Evolutionary conservation across 1,140 invertebrate genomes (phyloP), one percentile per base, ranked within the genome.

Genomic region (Pseudobourletiella spinata): DNA sequence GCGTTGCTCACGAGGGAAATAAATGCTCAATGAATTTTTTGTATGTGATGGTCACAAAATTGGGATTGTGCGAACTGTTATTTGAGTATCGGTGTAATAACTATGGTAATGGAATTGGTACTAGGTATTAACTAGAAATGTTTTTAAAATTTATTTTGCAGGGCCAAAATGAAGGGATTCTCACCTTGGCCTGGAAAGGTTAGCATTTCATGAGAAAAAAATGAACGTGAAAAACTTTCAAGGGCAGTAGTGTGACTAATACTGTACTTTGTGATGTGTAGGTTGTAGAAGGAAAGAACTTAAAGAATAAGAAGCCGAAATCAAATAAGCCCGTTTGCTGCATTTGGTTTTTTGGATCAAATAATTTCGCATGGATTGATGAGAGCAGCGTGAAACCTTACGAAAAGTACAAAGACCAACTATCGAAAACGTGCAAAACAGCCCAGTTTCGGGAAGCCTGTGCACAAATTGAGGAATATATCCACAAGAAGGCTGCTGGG

Each of bases 101-200:
- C n/a, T n/a, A n/a, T n/a, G n/a, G n/a, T n/a, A n/a, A n/a, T n/a
- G n/a, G n/a, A n/a, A n/a, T n/a, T n/a, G n/a, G n/a, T n/a, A n/a
- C n/a, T n/a, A n/a, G n/a, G n/a, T n/a, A n/a, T n/a, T n/a, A n/a
- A n/a, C n/a, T n/a, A n/a, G n/a, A n/a, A n/a, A n/a, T 54, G 14
- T 14, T 54, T 20, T 54, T 26, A 65, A 59, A 32, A 35, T 61
- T 43, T 50, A 28, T 59, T 3, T 65, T 66, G 11, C 80, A 92
- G 90, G 90, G 90, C 90, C 22, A 92, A 92, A 82, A 93, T 93
- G 89, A 93, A 92, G 80, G 88, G 89, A 72, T 95, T 90, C 79
- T 87, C 88, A 62, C 87, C 89, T 63, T 95, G 91, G 91, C 90
- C 91, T 43, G 89, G 87, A 76, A 87, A 87, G 83, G 89, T 94